Evolutionary conservation across 2,888 invertebrate species (phyloP).

Genomic region (Diabrotica balteata): DNA sequence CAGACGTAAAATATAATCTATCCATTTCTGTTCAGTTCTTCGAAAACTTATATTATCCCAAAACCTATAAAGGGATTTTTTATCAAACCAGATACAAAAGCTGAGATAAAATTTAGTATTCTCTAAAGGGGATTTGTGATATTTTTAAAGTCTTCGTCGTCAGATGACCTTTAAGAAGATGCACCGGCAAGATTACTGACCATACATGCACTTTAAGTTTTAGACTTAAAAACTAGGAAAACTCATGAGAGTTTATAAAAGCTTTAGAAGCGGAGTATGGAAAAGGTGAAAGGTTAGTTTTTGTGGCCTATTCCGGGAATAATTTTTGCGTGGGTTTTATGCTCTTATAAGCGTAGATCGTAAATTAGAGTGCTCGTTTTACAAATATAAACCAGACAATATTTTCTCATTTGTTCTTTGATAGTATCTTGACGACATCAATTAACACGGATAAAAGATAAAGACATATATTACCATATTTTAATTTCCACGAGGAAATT

Average conservation of each 20-base stretch:
- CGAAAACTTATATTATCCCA: no score
- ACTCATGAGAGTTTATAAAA: background rate
- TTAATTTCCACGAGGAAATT: no score
- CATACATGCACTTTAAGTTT: conserved; percentile 8
- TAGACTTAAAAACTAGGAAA: conserved; percentile 3
- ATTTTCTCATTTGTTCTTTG: no score
- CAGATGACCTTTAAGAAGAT: conserved; percentile 3
- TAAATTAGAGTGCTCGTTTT: no score
- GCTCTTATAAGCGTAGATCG: no score
- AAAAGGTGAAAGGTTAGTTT: background rate
- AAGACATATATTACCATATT: no score
- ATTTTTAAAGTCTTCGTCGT: conserved; percentile 1
- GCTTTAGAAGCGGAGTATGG: background rate
- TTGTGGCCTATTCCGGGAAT: background rate
- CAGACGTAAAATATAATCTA: no score
- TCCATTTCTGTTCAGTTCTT: no score
- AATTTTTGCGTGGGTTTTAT: no score
- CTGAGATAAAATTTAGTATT: conserved; percentile 6
- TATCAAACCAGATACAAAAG: conserved; percentile 5
- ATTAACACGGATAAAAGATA: no score
- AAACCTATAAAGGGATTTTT: background rate
- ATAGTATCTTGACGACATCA: no score
- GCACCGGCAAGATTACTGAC: conserved; percentile 10
- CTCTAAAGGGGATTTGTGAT: conserved; percentile 8
- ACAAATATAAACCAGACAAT: no score